phyloP scores from a whole-genome alignment of 2,888 invertebrate species.

The Stictocephala bisonia region DNA sequence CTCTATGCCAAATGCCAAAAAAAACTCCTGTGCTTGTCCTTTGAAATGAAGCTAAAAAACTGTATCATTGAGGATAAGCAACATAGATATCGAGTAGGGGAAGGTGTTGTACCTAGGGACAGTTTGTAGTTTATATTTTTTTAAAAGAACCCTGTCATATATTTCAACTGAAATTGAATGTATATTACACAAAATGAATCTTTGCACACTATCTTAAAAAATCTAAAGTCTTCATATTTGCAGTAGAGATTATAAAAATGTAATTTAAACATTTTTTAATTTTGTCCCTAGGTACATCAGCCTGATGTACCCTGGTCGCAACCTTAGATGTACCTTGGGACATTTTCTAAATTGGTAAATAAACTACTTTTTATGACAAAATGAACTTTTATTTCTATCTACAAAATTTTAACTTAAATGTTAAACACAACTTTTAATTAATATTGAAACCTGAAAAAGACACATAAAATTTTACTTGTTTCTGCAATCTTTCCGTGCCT shows the following conservation, averaged over 20 bases:
- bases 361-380: not conserved
- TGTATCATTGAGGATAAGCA: too few species aligned
- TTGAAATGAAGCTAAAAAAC: too few species aligned
- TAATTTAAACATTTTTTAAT: not conserved
- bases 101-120: slow-evolving; percentile 39
- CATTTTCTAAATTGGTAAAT: not conserved
- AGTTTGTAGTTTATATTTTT: slow-evolving; percentile 22
- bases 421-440: too few species aligned
- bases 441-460: slow-evolving; percentile 41
- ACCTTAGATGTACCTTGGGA: too few species aligned
- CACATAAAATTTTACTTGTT: slow-evolving; percentile 36
- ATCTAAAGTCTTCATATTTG: not conserved
- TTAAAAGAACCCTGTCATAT: slow-evolving; percentile 17
- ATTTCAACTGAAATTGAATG: slow-evolving; percentile 12
- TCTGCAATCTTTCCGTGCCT: slow-evolving; percentile 39
- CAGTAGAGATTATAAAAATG: not conserved
- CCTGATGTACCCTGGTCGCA: slow-evolving; percentile 14
- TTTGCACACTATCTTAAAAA: slow-evolving; percentile 21
- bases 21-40: too few species aligned
- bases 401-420: too few species aligned
- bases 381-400: too few species aligned
- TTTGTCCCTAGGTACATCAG: slow-evolving; percentile 37
- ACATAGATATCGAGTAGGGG: too few species aligned
- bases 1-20: too few species aligned
- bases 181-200: slow-evolving; percentile 22